A percentile compares a stretch with the other conserved stretches of the same genome.
Conservation (phyloP, 1,140 invertebrate species). For the Vanessa atalanta region DNA sequence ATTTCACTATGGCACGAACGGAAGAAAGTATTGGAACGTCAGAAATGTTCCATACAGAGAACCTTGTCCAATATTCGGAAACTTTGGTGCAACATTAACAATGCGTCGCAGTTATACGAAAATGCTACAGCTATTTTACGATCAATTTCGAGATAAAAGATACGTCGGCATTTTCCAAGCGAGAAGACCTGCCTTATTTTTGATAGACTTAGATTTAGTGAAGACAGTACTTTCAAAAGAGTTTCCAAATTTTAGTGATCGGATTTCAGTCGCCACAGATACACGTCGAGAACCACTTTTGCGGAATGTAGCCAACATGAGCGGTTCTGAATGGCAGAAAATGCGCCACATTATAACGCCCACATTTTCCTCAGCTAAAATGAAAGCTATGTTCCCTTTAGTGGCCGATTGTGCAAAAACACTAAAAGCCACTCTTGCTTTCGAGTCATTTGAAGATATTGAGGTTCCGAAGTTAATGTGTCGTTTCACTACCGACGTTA, state of each 20-base stretch:
- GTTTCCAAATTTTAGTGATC: slow-evolving; percentile 73
- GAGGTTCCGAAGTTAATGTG: slow-evolving; percentile 65
- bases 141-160: slow-evolving; percentile 59
- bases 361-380: slow-evolving; percentile 78
- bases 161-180: slow-evolving; percentile 75
- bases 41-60: slow-evolving; percentile 70
- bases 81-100: slow-evolving; percentile 68
- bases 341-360: slow-evolving; percentile 73
- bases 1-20: slow-evolving; percentile 65
- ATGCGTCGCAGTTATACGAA: slow-evolving; percentile 66
- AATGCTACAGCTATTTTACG: slow-evolving; percentile 68
- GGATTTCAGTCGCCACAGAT: slow-evolving; percentile 69
- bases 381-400: slow-evolving; percentile 79
- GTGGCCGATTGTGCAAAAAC: slow-evolving; percentile 66
- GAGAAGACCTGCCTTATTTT: slow-evolving; percentile 68
- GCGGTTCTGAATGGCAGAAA: slow-evolving; percentile 76
- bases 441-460: slow-evolving; percentile 51
- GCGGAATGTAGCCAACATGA: slow-evolving; percentile 73
- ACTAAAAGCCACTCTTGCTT: slow-evolving; percentile 52
- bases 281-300: slow-evolving; percentile 71
- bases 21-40: slow-evolving; percentile 68
- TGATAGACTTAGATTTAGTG: slow-evolving; percentile 75
- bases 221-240: slow-evolving; percentile 78
- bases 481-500: slow-evolving; percentile 73
- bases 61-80: slow-evolving; percentile 74